A percentile compares a stretch with the other conserved stretches of the same genome.
Evolutionary conservation across 2,113 vertebrate species (phyloP).

Genomic region (Turdus rufiventris): DNA sequence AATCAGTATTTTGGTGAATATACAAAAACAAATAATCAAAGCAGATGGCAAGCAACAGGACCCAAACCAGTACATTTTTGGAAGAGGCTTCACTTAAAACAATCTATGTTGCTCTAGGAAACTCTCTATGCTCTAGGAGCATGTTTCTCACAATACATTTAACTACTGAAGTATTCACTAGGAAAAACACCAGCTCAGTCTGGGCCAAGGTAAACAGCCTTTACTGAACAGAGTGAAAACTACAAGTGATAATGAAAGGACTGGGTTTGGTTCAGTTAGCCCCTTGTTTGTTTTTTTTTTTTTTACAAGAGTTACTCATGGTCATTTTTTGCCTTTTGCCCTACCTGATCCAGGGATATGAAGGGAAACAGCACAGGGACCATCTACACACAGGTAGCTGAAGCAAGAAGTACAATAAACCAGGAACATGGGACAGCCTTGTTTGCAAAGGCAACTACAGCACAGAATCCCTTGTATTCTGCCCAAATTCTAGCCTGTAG

Average conservation of each 20-base stretch:
- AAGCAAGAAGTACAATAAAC: background rate
- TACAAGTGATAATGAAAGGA: background rate
- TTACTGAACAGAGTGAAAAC: background rate
- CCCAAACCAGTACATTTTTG: background rate
- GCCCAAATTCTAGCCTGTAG: background rate
- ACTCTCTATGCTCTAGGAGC: background rate
- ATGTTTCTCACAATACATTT: background rate
- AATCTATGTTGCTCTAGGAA: background rate
- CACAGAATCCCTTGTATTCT: background rate
- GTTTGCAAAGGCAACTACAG: background rate
- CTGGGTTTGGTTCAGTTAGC: background rate
- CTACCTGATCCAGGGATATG: background rate
- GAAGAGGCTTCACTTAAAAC: background rate
- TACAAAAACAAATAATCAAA: slow-evolving; percentile 15
- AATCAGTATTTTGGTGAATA: slow-evolving; percentile 23
- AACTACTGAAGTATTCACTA: background rate
- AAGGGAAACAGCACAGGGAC: background rate
- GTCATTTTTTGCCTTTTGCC: background rate
- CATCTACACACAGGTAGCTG: background rate
- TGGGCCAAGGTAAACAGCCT: background rate
- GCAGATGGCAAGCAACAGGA: background rate
- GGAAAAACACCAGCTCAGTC: background rate
- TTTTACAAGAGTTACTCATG: background rate
- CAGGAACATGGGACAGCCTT: background rate
- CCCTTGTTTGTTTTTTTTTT: background rate